Base-by-base conservation (phyloP, 1,140 invertebrate species). In the Calephelis virginiensis region DNA sequence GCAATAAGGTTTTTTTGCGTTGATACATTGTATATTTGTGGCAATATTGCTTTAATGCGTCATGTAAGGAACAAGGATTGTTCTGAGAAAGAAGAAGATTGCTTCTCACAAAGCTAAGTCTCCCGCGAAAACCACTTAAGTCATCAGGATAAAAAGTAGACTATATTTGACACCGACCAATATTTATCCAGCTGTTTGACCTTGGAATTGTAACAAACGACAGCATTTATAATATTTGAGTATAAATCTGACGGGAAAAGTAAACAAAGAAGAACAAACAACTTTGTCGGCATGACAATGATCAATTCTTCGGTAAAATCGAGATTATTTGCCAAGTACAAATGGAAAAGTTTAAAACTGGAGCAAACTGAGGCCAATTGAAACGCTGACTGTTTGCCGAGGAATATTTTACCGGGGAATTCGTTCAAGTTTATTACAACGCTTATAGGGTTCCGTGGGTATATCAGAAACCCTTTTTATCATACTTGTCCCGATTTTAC, bases 321-420 rank as follows among this genome's bases (percentile, higher is more conserved):
- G 53, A 37, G 53, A 56, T 56, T 56, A 56, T 56, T 56, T 56
- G 17, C 17, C 9, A 28, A 56, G 53, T 56, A 56, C 53, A 37
- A 56, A 56, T 56, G 53, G 53, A 37, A 56, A 56, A 56, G 53
- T 53, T 53, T 56, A 28, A 56, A 56, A 56, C 53, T 56, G 28
- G 53, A 56, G 10, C 53, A 37, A 56, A 56, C 28, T 37, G 10
- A 11, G 17, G 17, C 53, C 53, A 37, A 56, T 56, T 56, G 53
- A 56, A 56, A 56, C 17, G 14, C 50, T 56, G 14, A 37, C 14
- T 56, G 28, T 56, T 56, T 56, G 28, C 50, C 50, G 50, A 56
- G 50, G 14, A 56, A 56, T 28, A 56, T 56, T 56, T 56, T 56
- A 56, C 50, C 50, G 14, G 50, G 0, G 17, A 56, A 56, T 56